These are phyloP conservation scores for Lindbergichthys nudifrons DNA, from an alignment of 2,797 vertebrate species.

Conservation along the genomic window DNA sequence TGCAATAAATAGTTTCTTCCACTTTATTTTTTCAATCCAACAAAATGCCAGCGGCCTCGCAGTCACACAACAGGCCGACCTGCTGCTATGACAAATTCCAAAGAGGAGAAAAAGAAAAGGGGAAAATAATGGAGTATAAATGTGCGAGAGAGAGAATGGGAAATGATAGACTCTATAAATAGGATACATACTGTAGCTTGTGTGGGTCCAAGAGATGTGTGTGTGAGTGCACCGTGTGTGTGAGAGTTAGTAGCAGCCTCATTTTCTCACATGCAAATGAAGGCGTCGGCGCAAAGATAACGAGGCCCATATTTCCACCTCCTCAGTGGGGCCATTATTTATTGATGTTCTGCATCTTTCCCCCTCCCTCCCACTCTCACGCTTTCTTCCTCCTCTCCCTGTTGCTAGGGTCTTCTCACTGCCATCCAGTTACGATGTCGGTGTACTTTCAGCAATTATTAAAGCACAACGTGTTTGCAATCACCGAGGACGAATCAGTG, in stretches of 20 bases:
- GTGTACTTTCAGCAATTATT: conserved; percentile 72
- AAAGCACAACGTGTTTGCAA: conserved; percentile 60
- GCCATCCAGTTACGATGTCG: conserved; percentile 67
- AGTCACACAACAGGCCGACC: conserved; percentile 36
- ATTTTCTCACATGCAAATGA: conserved; percentile 88
- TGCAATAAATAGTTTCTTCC: conserved; percentile 37
- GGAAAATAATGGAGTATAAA: conserved; percentile 61
- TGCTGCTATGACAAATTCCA: conserved; percentile 40
- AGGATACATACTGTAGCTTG: conserved; percentile 70
- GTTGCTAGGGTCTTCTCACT: conserved; percentile 85
- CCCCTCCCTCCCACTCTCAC: conserved; percentile 74
- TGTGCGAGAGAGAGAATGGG: conserved; percentile 44
- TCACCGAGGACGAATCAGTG: conserved; percentile 49
- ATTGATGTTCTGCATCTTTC: conserved; percentile 88
- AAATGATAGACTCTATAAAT: conserved; percentile 77
- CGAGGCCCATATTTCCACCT: conserved; percentile 88
- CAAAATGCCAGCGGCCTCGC: conserved; percentile 39
- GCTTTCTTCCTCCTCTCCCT: conserved; percentile 82
- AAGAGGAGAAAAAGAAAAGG: conserved; percentile 39
- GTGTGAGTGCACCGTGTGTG: conserved; percentile 21
- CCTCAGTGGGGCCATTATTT: conserved; percentile 88
- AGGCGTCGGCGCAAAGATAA: conserved; percentile 85
- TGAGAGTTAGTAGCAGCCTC: conserved; percentile 70
- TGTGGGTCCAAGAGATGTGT: conserved; percentile 52
- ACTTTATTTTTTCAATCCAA: conserved; percentile 39